Base-by-base conservation (phyloP, 2,113 vertebrate genomes). In the Paracanthobrama guichenoti region DNA sequence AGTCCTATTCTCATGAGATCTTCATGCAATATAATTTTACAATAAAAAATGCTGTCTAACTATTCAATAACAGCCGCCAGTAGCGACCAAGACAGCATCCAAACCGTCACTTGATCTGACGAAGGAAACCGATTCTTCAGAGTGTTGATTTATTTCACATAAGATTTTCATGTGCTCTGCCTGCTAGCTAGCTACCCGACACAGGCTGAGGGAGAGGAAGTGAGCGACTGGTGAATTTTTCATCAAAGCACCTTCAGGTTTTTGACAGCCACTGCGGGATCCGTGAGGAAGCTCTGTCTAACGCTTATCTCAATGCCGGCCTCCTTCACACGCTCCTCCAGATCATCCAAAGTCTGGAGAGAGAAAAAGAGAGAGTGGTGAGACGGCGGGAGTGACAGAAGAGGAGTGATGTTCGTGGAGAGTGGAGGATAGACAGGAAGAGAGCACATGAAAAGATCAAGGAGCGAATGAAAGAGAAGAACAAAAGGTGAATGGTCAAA, bases 281-380 rank as follows among this genome's bases (percentile, higher is more conserved):
- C 97, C 7, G 96, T 97, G 91, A 98, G 97, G 94, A 98, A 98
- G 84, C 97, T 98, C 92, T 98, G 97, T 24, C 97, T 95, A 88
- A 98, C 97, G 50, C 97, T 98, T 91, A 98, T 98, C 93, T 98
- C 97, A 4, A 98, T 96, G 14, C 96, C 96, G 3, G 97, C 97
- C 88, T 97, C 97, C 89, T 97, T 97, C 90, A 95, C 93, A 80
- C 97, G 93, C 81, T 98, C 93, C 89, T 98, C 97, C 86, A 98
- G 92, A 92, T 98, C 97, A 20, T 98, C 97, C 87, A 98, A 91
- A 62, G 97, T 98, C 97, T 98, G 92, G 3, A 1, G 89, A 79
- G 57, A 71, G 73, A 80, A 6, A 72, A 1, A 48, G 50, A 67
- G 53, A 81, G 55, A 44, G 20, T 16, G 24, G 59, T 53, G 62